These are phyloP conservation scores for Andrena bucephala DNA, from an alignment of 2,888 invertebrate species.

Conservation along the genomic window DNA sequence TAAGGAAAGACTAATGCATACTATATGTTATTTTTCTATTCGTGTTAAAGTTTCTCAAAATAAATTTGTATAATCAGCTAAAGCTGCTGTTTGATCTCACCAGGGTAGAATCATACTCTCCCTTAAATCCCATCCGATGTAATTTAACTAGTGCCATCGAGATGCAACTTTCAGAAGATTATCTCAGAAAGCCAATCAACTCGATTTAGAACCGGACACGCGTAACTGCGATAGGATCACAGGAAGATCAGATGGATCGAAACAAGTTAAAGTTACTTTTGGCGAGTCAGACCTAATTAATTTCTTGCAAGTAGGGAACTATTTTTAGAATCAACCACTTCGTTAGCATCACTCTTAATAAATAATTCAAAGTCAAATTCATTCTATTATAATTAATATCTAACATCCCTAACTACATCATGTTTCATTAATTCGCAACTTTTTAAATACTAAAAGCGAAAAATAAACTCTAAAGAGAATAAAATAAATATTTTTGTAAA, in stretches of 20 bases:
- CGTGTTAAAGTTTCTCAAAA: background rate
- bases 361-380: background rate
- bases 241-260: background rate
- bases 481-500: background rate
- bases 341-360: too few species aligned
- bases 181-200: background rate
- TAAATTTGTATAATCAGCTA: background rate
- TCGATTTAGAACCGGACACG: background rate
- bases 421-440: background rate
- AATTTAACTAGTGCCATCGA: background rate
- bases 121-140: background rate
- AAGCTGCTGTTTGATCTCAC: background rate
- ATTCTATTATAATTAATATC: background rate
- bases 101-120: background rate
- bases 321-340: background rate
- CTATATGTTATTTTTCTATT: too few species aligned
- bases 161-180: slow-evolving; percentile 9
- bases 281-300: background rate
- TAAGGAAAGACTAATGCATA: too few species aligned
- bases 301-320: background rate
- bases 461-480: background rate
- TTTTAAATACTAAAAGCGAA: background rate
- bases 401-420: too few species aligned
- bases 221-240: background rate
- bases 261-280: background rate